Percentiles rank a stretch among this genome's conserved stretches.
Evolutionary conservation across 2,113 vertebrate species (phyloP).

Genomic region (Trematocara variabile): DNA sequence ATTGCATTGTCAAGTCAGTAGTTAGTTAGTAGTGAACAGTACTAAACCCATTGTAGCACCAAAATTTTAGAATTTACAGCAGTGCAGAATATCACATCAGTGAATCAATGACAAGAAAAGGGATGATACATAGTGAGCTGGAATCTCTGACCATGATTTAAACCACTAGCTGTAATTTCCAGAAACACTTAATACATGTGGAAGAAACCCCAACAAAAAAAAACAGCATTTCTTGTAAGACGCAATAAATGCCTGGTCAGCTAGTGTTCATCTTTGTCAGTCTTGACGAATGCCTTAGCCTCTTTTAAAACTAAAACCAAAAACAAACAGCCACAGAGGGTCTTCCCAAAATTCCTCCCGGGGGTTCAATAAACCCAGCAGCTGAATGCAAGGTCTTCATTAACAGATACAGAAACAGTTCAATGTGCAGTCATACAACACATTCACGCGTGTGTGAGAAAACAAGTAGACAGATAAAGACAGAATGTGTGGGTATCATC

Average conservation of each 20-base stretch:
- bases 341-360: not conserved
- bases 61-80: not conserved
- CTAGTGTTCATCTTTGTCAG: not conserved
- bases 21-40: not conserved
- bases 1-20: not conserved
- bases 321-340: not conserved
- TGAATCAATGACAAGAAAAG: not conserved
- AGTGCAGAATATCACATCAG: not conserved
- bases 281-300: not conserved
- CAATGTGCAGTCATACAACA: conserved; percentile 20
- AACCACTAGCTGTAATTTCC: not conserved
- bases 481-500: not conserved
- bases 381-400: not conserved
- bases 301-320: not conserved
- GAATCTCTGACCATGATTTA: not conserved
- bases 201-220: rapidly evolving
- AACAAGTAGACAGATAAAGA: conserved; percentile 1
- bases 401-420: conserved; percentile 38
- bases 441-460: not conserved
- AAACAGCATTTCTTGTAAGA: not conserved
- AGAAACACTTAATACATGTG: not conserved
- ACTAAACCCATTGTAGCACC: not conserved
- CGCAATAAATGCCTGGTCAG: not conserved
- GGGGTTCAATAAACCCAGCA: not conserved
- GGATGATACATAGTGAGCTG: not conserved